Evolutionary conservation across 2,888 invertebrate species (phyloP).

Genomic region (Ceramica pisi): DNA sequence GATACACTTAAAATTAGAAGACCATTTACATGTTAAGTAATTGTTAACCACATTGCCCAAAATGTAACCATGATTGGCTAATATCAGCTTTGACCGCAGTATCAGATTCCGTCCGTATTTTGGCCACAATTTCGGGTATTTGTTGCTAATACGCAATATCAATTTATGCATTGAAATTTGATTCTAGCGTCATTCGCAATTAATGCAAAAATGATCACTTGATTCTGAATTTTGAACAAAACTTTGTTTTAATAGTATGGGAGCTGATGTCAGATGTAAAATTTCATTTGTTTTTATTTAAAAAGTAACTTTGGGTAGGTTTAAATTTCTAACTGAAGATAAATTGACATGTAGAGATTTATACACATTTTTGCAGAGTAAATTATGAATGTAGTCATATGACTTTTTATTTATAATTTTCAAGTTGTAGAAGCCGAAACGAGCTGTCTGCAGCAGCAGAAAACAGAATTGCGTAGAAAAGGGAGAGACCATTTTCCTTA

Average conservation of each 20-base stretch:
- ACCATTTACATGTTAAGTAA: slow-evolving; percentile 29
- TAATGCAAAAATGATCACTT: slow-evolving; percentile 7
- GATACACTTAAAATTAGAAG: slow-evolving; percentile 11
- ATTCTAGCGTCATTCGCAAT: slow-evolving; percentile 14
- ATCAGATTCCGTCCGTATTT: slow-evolving; percentile 20
- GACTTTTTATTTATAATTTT: too few species aligned
- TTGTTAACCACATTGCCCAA: slow-evolving; percentile 10
- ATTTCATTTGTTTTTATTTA: too few species aligned
- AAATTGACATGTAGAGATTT: too few species aligned
- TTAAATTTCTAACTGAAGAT: too few species aligned
- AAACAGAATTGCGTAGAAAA: too few species aligned
- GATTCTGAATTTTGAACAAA: too few species aligned
- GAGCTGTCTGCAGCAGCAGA: too few species aligned
- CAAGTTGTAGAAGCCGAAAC: too few species aligned
- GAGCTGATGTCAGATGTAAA: neutral
- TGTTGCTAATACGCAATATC: slow-evolving; percentile 32
- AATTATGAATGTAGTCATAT: too few species aligned
- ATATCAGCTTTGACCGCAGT: slow-evolving; percentile 22
- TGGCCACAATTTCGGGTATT: slow-evolving; percentile 20
- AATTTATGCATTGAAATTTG: slow-evolving; percentile 38
- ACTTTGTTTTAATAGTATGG: slow-evolving; percentile 1
- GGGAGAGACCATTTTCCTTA: too few species aligned
- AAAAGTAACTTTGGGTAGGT: too few species aligned
- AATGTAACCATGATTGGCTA: slow-evolving; percentile 34
- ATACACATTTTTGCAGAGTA: too few species aligned